Base-by-base conservation (phyloP, 1,140 invertebrate species). In the Tetranychus urticae region DNA sequence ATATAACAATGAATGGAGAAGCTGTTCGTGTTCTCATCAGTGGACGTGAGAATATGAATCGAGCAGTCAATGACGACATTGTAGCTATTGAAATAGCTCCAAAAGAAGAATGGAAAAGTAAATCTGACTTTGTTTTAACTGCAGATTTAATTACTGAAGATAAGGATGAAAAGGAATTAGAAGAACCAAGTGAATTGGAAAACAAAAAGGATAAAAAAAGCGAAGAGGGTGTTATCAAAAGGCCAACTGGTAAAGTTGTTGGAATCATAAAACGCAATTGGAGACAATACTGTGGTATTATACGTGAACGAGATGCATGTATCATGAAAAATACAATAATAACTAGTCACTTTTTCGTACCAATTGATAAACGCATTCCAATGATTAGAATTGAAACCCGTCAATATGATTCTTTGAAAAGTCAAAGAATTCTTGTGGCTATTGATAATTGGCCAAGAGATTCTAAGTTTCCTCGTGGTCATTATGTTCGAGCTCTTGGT, bases 231-330 rank as follows among this genome's bases (percentile, higher is more conserved):
- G 10, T 54, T n/a, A 34, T 12, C 33, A 67, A 81, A 65, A 75
- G 77, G 69, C 88, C 86, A 31, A 94, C 86, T 6, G 93, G 86
- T 1, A 78, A 78, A 69, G 81, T 99, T 63, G 90, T 98, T 56
- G 92, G 89, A 23, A 93, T 99, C 64, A 87, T 98, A 55, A 81
- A 85, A 63, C 78, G 94, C 64, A 97, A 97, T 70, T 97, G 92
- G 91, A 75, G 90, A 39, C 88, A 90, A 66, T 93, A 91, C 72
- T 97, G 93, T 77, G 94, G 94, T 37, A 91, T 97, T 66, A 73
- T 98, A 56, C 80, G 12, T 74, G 89, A 14, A 82, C 83, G 75
- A 81, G 81, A 55, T 47, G 54, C 52, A 1, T 3, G 12, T 45
- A 58, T 48, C 0, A 6, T 23, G 33, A 48, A 54, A 37, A 52